phyloP scores from a whole-genome alignment of 2,888 invertebrate genomes.

The Pharmacophagus antenor region DNA sequence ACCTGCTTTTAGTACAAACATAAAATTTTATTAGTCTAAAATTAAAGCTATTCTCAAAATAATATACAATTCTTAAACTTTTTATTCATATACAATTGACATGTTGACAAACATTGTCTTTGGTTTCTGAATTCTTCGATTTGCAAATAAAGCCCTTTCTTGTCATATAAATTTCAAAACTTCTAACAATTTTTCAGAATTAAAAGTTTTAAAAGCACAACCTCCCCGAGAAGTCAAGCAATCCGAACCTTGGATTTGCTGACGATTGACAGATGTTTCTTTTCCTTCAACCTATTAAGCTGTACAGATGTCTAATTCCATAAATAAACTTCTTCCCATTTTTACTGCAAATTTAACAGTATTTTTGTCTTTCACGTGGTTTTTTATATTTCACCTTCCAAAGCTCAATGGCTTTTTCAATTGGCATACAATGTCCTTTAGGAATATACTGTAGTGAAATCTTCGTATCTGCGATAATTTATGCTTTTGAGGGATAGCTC shows the following conservation, averaged over 20 bases:
- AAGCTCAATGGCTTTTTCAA: constrained; percentile 83
- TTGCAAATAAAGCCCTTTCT: constrained; percentile 46
- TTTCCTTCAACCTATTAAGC: constrained; percentile 84
- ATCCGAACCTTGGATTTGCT: constrained; percentile 78
- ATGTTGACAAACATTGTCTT: constrained; percentile 53
- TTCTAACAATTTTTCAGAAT: constrained; percentile 57
- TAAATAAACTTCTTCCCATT: constrained; percentile 83
- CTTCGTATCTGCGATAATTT: constrained; percentile 83
- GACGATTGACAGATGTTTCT: constrained; percentile 82
- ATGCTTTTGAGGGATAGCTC: constrained; percentile 75
- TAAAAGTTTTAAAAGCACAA: constrained; percentile 83
- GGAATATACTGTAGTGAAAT: constrained; percentile 84
- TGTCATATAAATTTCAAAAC: constrained; percentile 48
- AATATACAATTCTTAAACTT: constrained; percentile 32
- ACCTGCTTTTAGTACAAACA: too few relatives aligned
- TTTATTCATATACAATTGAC: constrained; percentile 49
- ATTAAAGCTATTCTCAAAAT: constrained; percentile 58
- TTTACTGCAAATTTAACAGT: constrained; percentile 83
- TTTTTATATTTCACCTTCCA: constrained; percentile 84
- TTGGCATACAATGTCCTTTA: constrained; percentile 85
- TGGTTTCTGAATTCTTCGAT: constrained; percentile 53
- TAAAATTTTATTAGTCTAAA: constrained; percentile 69
- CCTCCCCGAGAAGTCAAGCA: constrained; percentile 80
- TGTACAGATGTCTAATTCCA: constrained; percentile 87
- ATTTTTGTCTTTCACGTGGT: constrained; percentile 66